Conservation (phyloP, 2,113 vertebrate species). For the Heteronetta atricapilla region DNA sequence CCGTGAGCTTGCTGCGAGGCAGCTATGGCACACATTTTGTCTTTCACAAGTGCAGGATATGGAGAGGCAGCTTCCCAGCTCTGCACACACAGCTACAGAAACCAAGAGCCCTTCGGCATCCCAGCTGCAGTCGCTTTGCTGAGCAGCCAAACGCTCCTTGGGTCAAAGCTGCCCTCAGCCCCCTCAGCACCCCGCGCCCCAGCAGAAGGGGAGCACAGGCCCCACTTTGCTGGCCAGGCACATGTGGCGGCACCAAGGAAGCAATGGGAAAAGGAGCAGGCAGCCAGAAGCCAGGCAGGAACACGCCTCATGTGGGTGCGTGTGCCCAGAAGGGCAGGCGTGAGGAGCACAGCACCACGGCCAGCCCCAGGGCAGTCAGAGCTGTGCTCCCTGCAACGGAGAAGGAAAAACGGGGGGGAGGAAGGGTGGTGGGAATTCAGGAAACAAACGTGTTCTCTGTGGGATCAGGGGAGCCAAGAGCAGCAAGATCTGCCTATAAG, state of each 20-base stretch:
- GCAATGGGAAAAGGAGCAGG: neutral
- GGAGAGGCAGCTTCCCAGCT: neutral
- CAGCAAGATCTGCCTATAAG: neutral
- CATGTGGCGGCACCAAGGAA: neutral
- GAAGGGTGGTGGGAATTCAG: too few species aligned
- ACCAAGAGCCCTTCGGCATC: neutral
- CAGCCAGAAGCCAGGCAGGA: neutral
- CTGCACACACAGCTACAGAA: neutral
- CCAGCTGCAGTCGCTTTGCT: accelerated
- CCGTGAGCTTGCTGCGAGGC: neutral
- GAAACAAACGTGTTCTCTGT: neutral
- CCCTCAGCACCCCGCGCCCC: neutral
- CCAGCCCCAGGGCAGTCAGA: neutral
- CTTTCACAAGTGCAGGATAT: neutral
- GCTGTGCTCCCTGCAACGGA: neutral
- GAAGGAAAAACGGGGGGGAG: neutral
- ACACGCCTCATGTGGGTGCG: accelerated
- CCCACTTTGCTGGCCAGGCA: too few species aligned
- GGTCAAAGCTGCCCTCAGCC: neutral
- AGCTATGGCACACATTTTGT: neutral
- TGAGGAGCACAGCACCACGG: neutral
- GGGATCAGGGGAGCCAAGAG: neutral
- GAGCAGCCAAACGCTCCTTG: accelerated
- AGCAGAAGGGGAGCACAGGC: neutral
- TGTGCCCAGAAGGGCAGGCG: neutral